phyloP scores from a whole-genome alignment of 1,140 invertebrate genomes.

The Ctenoplectra terminalis region DNA sequence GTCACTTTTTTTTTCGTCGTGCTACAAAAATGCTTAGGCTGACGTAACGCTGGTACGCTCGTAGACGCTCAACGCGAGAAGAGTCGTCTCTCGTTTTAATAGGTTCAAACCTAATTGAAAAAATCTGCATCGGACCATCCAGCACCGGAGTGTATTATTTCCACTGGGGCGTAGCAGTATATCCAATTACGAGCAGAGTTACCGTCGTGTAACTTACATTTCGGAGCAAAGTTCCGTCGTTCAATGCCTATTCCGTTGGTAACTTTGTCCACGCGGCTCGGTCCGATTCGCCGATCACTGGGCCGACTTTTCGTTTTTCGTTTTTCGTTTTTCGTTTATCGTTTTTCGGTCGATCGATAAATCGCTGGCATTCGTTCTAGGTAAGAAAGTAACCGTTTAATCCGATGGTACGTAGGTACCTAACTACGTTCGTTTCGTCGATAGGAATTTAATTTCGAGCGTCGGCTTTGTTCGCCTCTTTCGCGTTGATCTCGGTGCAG shows the following conservation, averaged over 20 bases:
- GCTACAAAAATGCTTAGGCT: too few relatives aligned
- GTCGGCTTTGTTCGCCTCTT: not conserved
- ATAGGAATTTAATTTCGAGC: slow-evolving; percentile 13
- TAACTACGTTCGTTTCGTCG: not conserved
- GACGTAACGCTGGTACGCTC: too few relatives aligned
- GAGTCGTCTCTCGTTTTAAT: not conserved
- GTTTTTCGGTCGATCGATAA: not conserved
- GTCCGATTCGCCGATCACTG: too few relatives aligned
- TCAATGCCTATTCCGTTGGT: too few relatives aligned
- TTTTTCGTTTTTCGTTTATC: too few relatives aligned
- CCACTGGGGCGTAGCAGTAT: not conserved
- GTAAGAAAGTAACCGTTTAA: not conserved
- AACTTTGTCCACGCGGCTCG: too few relatives aligned
- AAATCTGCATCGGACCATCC: too few relatives aligned
- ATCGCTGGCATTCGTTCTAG: not conserved
- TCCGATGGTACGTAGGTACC: not conserved
- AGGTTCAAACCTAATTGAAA: not conserved
- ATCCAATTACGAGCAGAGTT: not conserved
- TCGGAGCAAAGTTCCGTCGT: too few relatives aligned
- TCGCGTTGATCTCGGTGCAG: not conserved
- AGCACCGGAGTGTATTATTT: not conserved
- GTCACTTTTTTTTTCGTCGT: too few relatives aligned
- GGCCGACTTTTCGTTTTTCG: too few relatives aligned
- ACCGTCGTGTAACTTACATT: too few relatives aligned
- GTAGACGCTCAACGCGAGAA: too few relatives aligned